Evolutionary conservation across 2,888 invertebrate species (phyloP), one percentile per base, ranked within the genome.

Genomic region (Tineola bisselliella): DNA sequence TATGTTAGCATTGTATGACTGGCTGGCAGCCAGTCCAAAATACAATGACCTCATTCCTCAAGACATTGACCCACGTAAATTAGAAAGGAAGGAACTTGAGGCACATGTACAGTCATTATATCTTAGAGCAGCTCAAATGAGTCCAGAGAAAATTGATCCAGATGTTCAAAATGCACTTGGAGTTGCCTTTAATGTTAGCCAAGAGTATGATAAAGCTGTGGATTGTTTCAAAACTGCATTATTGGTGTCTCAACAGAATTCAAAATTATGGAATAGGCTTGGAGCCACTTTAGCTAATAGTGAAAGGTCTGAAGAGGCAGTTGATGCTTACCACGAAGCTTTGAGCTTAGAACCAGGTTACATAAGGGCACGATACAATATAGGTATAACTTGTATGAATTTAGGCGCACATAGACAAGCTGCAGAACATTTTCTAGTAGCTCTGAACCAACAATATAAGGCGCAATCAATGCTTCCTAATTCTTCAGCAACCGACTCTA

Each of bases 281-380:
- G 99, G 99, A 61, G 99, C 99, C 33, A 97, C 98, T 56, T 83
- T 98, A 69, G 99, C 99, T 12, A 99, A 99, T 78, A 96, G 98
- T 65, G 94, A 94, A 61, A 91, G 93, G 65, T 95, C 98, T 38
- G 98, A 97, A 71, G 97, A 99, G 86, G 98, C 99, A 4, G 95
- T 99, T 8, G 94, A 96, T 66, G 98, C 99, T 0, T 99, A 99
- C 77, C 94, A 96, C 73, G 91, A 91, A 70, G 98, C 99, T 43
- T 87, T 99, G 60, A 91, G 94, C 72, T 86, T 98, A 59, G 93
- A 95, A 63, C 99, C 99, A 6, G 98, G 98, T 1, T 99, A 96
- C 78, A 96, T 99, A 64, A 89, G 99, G 63, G 98, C 98, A 8
- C 90, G 99, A 63, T 99, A 98, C 77, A 99, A 99, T 87, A 93